These are phyloP conservation scores for Tetramorium bicarinatum DNA, from an alignment of 2,888 invertebrate species.

Conservation along the genomic window DNA sequence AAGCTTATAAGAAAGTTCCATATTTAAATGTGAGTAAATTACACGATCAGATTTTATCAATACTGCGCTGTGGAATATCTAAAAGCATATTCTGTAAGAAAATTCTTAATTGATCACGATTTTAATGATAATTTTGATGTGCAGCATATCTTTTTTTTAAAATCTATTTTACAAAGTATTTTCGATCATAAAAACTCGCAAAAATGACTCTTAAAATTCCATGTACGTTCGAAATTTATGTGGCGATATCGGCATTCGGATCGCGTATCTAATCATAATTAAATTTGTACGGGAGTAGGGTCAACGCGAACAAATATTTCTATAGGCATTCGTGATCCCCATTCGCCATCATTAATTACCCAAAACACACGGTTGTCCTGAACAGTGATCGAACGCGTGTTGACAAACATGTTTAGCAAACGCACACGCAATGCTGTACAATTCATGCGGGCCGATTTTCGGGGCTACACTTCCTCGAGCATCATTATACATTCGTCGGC, in stretches of 20 bases:
- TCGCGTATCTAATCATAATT: slow-evolving; percentile 39
- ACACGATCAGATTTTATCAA: not conserved
- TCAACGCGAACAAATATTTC: slow-evolving; percentile 36
- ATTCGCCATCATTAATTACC: slow-evolving; percentile 49
- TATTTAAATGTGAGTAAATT: not conserved
- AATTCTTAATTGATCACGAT: not conserved
- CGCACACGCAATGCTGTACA: slow-evolving; percentile 6
- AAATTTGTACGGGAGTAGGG: not conserved
- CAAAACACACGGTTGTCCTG: slow-evolving; percentile 43
- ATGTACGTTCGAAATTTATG: not conserved
- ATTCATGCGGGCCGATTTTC: slow-evolving; percentile 50
- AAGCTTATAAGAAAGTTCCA: not conserved
- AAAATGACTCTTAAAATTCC: not conserved
- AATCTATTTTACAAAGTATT: not conserved
- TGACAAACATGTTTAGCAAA: slow-evolving; percentile 54
- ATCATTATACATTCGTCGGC: slow-evolving; percentile 62
- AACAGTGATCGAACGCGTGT: slow-evolving; percentile 37
- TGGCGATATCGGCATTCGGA: not conserved
- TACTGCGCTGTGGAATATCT: not conserved
- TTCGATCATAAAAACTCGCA: not conserved
- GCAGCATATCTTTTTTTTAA: not conserved
- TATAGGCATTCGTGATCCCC: slow-evolving; percentile 33
- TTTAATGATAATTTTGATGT: not conserved
- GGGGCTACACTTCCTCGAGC: slow-evolving; percentile 59
- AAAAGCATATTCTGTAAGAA: not conserved